Evolutionary conservation across 2,888 invertebrate species (phyloP), one percentile per base, ranked within the genome.

Genomic region (Mythimna ferrago): DNA sequence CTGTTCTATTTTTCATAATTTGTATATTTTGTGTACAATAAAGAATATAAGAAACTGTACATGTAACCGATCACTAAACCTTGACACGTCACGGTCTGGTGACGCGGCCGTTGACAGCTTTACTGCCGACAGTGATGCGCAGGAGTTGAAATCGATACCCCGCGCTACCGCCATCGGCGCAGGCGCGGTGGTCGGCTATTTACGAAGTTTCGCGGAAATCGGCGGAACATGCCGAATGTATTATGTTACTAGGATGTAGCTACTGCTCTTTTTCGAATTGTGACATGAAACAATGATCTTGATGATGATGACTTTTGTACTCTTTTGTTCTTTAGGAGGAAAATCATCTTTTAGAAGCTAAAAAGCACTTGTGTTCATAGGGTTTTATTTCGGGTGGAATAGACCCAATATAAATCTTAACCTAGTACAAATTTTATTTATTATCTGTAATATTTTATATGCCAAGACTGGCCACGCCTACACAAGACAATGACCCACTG

Each of bases 181-280:
- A 76, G 85, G 85, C 88, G 87, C 57, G 93, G 93, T 94, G 93
- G 94, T 92, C 93, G 91, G 80, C 80, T 91, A 91, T 90, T 91
- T 89, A 85, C 86, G 89, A 89, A 83, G 87, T 83, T 94, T 94
- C 93, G 90, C 85, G 88, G 94, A 93, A 93, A 86, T 84, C 72
- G 70, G 72, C 81, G 73, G 70, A 87, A 86, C 82, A 79, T 78
- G 72, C 76, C 70, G 86, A 76, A 72, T 51, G 71, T 89, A 89
- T 92, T 88, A 74, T 54, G 84, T 93, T 93, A 90, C 92, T 85
- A 78, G 72, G 68, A 80, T 75, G 66, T 66, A 73, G 64, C 64
- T 72, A 74, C 71, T 81, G 70, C 60, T 67, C 54, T 70, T 63
- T 80, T 71, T 74, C 53, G 51, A 54, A 66, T 71, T 73, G 35